Evolutionary conservation across 1,140 invertebrate species (phyloP), one percentile per base, ranked within the genome.

Genomic region (Drosophila rufa): DNA sequence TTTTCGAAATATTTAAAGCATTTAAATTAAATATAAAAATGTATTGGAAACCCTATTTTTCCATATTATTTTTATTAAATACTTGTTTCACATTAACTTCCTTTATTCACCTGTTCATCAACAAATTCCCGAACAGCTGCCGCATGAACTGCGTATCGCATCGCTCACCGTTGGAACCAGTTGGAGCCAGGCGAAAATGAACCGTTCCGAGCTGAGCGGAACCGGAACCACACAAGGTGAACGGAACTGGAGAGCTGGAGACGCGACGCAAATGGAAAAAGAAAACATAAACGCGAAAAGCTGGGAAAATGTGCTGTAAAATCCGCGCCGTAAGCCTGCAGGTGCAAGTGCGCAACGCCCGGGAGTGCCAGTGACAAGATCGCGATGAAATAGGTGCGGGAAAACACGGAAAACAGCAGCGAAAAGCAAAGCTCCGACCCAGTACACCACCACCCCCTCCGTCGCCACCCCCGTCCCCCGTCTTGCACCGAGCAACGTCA

Each of bases 351-450:
- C 80, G 60, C 60, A 57, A 70, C 38, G 38, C 25, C 56, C 57
- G 66, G 47, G 58, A 78, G 61, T 75, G 51, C 50, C 65, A 69
- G 75, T 77, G 69, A 82, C 75, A 79, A 57, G 58, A 53, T 67
- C 60, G 75, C 69, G 50, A 79, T 86, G 75, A 56, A 79, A 86
- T 82, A 82, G 70, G 59, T 61, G 45, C 65, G 45, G 36, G 27
- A 48, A 73, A 38, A 40, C 50, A 47, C 56, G 56, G 30, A 45
- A 56, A 67, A 36, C 46, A 81, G 46, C 59, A 82, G 48, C 42
- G 50, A 71, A 73, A 43, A 82, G 46, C 70, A 40, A 30, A 27
- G 38, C 45, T 22, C 42, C 66, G 53, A 56, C 36, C 53, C 51
- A 55, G 51, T 55, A 55, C 56, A 61, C 38, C 51, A 3, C 43